Percentiles rank a stretch among this genome's conserved stretches.
Conservation (phyloP, 2,888 invertebrate genomes). For the Trichopoda pennipes region DNA sequence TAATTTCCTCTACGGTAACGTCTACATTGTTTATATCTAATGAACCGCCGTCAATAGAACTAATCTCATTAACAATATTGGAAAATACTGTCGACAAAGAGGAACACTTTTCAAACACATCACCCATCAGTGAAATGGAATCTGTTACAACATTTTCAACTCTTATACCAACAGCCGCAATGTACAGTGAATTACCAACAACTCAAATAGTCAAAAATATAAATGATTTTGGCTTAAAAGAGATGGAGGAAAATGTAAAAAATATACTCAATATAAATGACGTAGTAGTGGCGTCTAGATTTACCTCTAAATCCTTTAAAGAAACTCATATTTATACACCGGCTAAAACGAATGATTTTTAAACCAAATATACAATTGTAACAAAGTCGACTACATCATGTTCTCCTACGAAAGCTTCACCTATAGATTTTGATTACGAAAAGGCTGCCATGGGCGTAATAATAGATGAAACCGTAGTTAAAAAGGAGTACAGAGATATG, state of each 20-base stretch:
- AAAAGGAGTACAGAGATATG: constrained; percentile 81
- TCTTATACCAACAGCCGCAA: constrained; percentile 13
- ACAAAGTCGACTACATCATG: constrained; percentile 49
- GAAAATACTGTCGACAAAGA: constrained; percentile 53
- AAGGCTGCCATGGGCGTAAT: constrained; percentile 80
- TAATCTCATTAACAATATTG: constrained; percentile 40
- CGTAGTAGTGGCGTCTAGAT: constrained; percentile 72
- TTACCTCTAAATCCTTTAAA: constrained; percentile 78
- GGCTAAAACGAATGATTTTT: constrained; percentile 75
- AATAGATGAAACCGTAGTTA: constrained; percentile 80
- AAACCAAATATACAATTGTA: constrained; percentile 64
- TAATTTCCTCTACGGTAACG: constrained; percentile 67
- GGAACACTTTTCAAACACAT: constrained; percentile 53
- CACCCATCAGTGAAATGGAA: constrained; percentile 67
- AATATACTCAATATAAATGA: constrained; percentile 59
- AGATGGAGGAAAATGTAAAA: constrained; percentile 49
- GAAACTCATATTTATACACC: constrained; percentile 81
- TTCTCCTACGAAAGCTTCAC: constrained; percentile 71
- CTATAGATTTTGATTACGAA: constrained; percentile 80
- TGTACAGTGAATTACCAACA: constrained; percentile 35
- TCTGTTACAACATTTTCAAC: constrained; percentile 46
- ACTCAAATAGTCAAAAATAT: constrained; percentile 58
- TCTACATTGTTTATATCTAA: constrained; percentile 42
- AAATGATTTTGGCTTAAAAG: constrained; percentile 56
- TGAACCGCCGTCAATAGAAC: constrained; percentile 26